Conservation (phyloP, 2,888 invertebrate species). For the Xanthorhoe spadicearia region DNA sequence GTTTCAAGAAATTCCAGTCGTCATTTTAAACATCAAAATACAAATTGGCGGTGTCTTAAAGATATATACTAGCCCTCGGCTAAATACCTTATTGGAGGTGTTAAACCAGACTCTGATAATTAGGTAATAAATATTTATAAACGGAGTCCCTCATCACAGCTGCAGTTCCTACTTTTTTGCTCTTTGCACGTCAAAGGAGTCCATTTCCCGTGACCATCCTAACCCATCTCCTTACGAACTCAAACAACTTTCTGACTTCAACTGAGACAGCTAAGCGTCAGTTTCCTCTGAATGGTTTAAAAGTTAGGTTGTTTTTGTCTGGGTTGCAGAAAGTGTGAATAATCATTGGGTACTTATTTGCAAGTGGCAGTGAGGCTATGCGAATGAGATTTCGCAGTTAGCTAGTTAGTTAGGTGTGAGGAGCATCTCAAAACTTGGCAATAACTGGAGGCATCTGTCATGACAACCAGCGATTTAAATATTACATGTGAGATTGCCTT, state of each 20-base stretch:
- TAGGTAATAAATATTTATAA: slow-evolving; percentile 83
- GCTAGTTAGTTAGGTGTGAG: slow-evolving; percentile 57
- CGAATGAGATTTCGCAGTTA: slow-evolving; percentile 65
- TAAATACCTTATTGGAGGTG: slow-evolving; percentile 64
- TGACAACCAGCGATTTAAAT: slow-evolving; percentile 61
- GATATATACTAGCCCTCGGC: slow-evolving; percentile 59
- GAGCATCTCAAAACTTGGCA: slow-evolving; percentile 45
- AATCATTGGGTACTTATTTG: slow-evolving; percentile 67
- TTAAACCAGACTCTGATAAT: slow-evolving; percentile 72
- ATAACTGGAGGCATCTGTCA: slow-evolving; percentile 55
- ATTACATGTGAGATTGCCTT: slow-evolving; percentile 54
- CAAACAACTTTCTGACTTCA: slow-evolving; percentile 38
- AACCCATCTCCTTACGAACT: slow-evolving; percentile 33
- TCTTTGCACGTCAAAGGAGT: slow-evolving; percentile 62
- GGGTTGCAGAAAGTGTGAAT: slow-evolving; percentile 56
- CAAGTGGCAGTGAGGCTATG: slow-evolving; percentile 57
- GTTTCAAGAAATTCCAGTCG: slow-evolving; percentile 42
- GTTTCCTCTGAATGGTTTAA: slow-evolving; percentile 27
- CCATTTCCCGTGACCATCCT: slow-evolving; percentile 42
- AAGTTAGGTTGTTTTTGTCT: slow-evolving; percentile 37
- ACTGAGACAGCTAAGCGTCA: slow-evolving; percentile 28
- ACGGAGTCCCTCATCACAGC: slow-evolving; percentile 66
- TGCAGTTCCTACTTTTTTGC: slow-evolving; percentile 59
- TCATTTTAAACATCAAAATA: slow-evolving; percentile 50
- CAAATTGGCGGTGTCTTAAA: slow-evolving; percentile 56